phyloP scores from a whole-genome alignment of 1,140 invertebrate genomes.

The Zaprionus lachaisei region DNA sequence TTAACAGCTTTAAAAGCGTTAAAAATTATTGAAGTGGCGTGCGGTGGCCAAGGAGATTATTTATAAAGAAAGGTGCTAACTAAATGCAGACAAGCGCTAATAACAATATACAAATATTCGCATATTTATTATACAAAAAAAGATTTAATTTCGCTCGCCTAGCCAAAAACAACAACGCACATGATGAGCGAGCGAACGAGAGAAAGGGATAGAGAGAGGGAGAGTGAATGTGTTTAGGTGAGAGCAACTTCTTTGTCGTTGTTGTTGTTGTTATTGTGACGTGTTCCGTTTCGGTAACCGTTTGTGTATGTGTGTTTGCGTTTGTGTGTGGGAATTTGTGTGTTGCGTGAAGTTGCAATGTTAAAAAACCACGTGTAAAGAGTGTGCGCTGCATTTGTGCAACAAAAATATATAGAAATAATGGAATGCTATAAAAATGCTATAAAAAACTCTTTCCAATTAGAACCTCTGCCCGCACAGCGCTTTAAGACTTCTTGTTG shows the following conservation, averaged over 20 bases:
- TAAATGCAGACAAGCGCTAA: constrained; percentile 43
- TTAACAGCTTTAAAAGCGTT: constrained; percentile 25
- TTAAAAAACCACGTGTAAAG: constrained; percentile 61
- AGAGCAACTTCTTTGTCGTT: constrained; percentile 24
- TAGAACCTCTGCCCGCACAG: background rate
- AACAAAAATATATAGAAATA: background rate
- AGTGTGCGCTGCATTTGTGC: constrained; percentile 37
- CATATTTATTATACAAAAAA: constrained; percentile 37
- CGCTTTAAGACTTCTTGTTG: constrained; percentile 21
- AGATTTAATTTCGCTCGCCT: constrained; percentile 29
- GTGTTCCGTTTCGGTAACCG: constrained; percentile 56
- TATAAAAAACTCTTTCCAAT: background rate
- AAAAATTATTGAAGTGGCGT: constrained; percentile 30
- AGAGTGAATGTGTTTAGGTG: background rate
- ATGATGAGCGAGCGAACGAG: background rate
- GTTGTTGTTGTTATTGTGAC: constrained; percentile 43
- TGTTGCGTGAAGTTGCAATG: constrained; percentile 71
- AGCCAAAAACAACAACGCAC: constrained; percentile 29
- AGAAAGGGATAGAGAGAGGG: constrained; percentile 2
- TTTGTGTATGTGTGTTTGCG: constrained; percentile 25
- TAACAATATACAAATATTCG: constrained; percentile 31
- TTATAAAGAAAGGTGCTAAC: constrained; percentile 55
- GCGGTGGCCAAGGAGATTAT: constrained; percentile 19
- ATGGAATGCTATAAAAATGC: background rate
- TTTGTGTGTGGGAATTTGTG: constrained; percentile 64